Base-by-base conservation (phyloP, 2,797 vertebrate species). In the Vespertilio murinus region DNA sequence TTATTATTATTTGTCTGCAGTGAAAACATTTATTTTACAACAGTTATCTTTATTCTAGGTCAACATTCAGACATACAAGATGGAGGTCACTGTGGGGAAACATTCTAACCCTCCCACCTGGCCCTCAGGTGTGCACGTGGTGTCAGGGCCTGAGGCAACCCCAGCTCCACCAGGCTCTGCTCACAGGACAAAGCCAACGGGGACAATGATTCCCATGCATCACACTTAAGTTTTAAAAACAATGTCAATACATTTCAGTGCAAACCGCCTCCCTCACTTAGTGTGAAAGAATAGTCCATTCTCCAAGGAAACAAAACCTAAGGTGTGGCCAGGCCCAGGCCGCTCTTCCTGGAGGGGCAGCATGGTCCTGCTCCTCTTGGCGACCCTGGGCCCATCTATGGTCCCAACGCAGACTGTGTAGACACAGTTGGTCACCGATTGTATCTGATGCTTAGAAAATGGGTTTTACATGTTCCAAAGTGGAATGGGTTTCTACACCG, bases 21-120 rank as follows among this genome's bases (percentile, higher is more conserved):
- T n/a, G n/a, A n/a, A n/a, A n/a, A n/a, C n/a, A n/a, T 47, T 99
- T 99, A 99, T 99, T 99, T 98, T 98, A 99, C 98, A 99, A 98
- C 98, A 98, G 98, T 98, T 96, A 98, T 98, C 98, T 98, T 97
- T 94, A 91, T 98, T 99, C 97, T 93, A 91, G 96, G 96, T 97
- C 97, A 95, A 96, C 98, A 98, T 98, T 98, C 96, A 98, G 98
- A 47, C 45, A 47, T 47, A 47, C 45, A 47, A 97, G 97, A 98
- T 80, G 97, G 97, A 97, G 97, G 96, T 95, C 98, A 98, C 98
- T 98, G 98, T 98, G 98, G 98, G 98, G 98, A 98, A 95, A 98
- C 98, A 98, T 92, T 98, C 94, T 97, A 98, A 98, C 97, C 97
- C 96, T 95, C 92, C 96, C 78, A 97, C 95, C 67, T 61, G 86